Evolutionary conservation across 2,888 invertebrate species (phyloP), one percentile per base, ranked within the genome.

Genomic region (Thereva unica): DNA sequence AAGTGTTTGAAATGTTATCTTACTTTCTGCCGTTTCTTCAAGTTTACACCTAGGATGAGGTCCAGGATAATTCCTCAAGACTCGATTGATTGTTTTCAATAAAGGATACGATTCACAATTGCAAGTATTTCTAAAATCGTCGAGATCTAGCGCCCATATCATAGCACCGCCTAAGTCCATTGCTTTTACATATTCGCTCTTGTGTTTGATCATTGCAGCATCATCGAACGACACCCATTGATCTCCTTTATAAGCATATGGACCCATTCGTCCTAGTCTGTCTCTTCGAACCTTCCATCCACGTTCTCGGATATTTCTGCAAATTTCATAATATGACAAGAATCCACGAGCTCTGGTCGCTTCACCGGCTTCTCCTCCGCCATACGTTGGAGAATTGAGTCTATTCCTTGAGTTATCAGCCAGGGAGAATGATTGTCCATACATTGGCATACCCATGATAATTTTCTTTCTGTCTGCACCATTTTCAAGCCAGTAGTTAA

Each of bases 151-250:
- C 0, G 94, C 91, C 94, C 94, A 95, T 34, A 93, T 88, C 93
- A 94, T 94, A 49, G 89, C 89, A 42, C 94, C 94, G 10, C 90
- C 94, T 4, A 95, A 83, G 0, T 88, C 89, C 84, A 92, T 89
- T 1, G 88, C 85, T 69, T 89, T 87, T 5, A 93, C 87, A 75
- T 89, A 93, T 74, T 92, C 89, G 3, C 93, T 88, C 75, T 95
- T 95, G 73, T 91, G 88, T 38, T 87, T 84, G 23, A 93, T 87
- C 87, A 93, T 94, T 42, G 86, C 85, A 42, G 89, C 86, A 77
- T 96, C 95, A 76, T 96, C 96, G 74, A 93, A 96, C 5, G 93
- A 92, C 5, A 95, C 95, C 95, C 95, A 96, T 75, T 96, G 95
- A 77, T 94, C 92, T 35, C 89, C 84, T 68, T 84, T 82, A 71